These are phyloP conservation scores for Drosophila bifasciata DNA, from an alignment of 1,140 invertebrate genomes.

Conservation along the genomic window DNA sequence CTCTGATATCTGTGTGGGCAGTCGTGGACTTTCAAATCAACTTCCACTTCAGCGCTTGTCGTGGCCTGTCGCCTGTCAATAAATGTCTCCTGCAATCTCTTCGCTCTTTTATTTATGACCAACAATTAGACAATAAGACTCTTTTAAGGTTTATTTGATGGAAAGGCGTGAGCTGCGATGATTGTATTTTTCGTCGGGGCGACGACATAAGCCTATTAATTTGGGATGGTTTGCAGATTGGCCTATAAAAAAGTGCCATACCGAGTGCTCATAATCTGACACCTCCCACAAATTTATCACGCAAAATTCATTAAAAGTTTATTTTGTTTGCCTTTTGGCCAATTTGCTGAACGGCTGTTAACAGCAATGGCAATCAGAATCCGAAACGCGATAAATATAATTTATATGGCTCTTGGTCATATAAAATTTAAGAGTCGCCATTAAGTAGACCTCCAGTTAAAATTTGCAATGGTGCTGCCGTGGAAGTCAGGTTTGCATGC, in stretches of 20 bases:
- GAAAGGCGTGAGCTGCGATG: slow-evolving; percentile 38
- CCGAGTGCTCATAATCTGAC: slow-evolving; percentile 41
- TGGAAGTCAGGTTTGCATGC: slow-evolving; percentile 30
- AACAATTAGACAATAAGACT: slow-evolving; percentile 69
- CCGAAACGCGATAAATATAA: slow-evolving; percentile 33
- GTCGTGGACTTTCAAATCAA: slow-evolving; percentile 42
- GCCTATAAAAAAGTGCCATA: slow-evolving; percentile 18
- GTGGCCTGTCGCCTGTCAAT: slow-evolving; percentile 40
- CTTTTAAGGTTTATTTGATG: slow-evolving; percentile 31
- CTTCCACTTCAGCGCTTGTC: slow-evolving; percentile 32
- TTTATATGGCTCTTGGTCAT: slow-evolving; percentile 41
- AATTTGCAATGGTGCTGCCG: slow-evolving; percentile 11
- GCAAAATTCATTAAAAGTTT: slow-evolving; percentile 50
- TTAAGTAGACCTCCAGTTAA: slow-evolving; percentile 49
- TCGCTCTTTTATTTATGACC: slow-evolving; percentile 58
- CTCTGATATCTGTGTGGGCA: slow-evolving; percentile 5
- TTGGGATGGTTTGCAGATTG: slow-evolving; percentile 30
- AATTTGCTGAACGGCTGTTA: slow-evolving; percentile 33
- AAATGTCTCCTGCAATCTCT: slow-evolving; percentile 44
- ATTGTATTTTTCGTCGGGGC: slow-evolving; percentile 33
- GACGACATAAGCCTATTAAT: slow-evolving; percentile 70
- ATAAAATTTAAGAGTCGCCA: slow-evolving; percentile 41
- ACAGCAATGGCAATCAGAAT: slow-evolving; percentile 12
- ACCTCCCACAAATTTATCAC: slow-evolving; percentile 21
- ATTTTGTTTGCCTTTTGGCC: slow-evolving; percentile 44